Base-by-base conservation (phyloP, 2,888 invertebrate genomes). In the Tachystola acroxantha region DNA sequence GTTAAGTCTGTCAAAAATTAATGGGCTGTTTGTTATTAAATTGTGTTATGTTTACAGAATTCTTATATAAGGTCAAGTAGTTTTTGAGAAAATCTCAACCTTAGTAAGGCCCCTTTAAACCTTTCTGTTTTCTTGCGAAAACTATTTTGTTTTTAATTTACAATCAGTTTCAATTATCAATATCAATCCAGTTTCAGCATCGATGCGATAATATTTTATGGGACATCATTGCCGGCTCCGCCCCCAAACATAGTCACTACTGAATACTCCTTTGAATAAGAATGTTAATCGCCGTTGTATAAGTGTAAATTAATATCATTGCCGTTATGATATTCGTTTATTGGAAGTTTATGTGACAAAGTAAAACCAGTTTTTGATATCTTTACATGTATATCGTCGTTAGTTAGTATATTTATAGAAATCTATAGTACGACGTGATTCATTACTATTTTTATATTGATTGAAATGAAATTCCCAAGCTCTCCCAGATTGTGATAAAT, bases 401-500 rank as follows among this genome's bases (percentile, higher is more conserved):
- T 51, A n/a, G n/a, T n/a, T n/a, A n/a, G n/a, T n/a, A n/a, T 40
- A 39, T 43, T 40, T 53, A 36, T 45, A 43, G 48, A 58, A 54
- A 52, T 53, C 45, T 31, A 48, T 53, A 46, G 32, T 41, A 40
- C 7, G 31, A 40, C 16, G 38, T 40, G 36, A 40, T 36, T 24
- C 22, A 19, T 37, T 13, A 10, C 54, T 57, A 24, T 24, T 24
- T 57, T 56, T 50, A 48, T n/a, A n/a, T n/a, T n/a, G n/a, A n/a
- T n/a, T n/a, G n/a, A n/a, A n/a, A n/a, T 55, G 53, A 56, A 59
- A 69, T 67, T 68, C 64, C 74, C 70, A 50, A 66, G 65, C 71
- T 70, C 50, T 65, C 70, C 67, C 77, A 52, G 66, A 75, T 74
- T 82, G 84, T 84, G 84, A 84, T 84, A 82, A 67, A 75, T 80